Base-by-base conservation (phyloP, 2,797 vertebrate species). In the Schizothorax lantsangensis region DNA sequence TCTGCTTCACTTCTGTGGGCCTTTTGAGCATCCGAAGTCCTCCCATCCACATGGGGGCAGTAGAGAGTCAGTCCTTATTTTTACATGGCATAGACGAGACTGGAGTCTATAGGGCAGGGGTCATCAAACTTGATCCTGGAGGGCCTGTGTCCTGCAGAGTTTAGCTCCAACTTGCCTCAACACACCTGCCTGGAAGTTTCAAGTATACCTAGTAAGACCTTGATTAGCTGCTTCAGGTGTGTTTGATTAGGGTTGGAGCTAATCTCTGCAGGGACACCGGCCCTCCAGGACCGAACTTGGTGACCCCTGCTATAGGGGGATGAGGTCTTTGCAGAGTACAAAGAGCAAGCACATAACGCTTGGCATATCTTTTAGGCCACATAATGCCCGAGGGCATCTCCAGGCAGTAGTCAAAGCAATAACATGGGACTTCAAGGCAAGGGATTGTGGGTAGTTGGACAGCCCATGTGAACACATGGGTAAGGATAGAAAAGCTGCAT, bases 351-450 rank as follows among this genome's bases (percentile, higher is more conserved):
- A 66, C 80, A 77, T 81, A 68, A 47, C 12, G 26, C 85, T 83
- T 75, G 83, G 75, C 84, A 77, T 88, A 80, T 85, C 81, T 88
- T 85, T 84, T 69, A 88, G 86, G 69, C 71, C 84, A 86, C 72
- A 15, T 54, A 57, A 82, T 79, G 49, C 83, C 49, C 78, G 59
- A 78, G 73, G 89, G 81, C 23, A 62, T 85, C 90, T 92, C 91
- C 88, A 89, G 91, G 87, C 80, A 75, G 23, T 30, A 91, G 89
- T 86, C 86, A 88, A 91, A 93, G 93, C 91, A 93, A 92, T 91
- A 92, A 91, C 87, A 62, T 33, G 36, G 54, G 14, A 36, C n/a
- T 85, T 47, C 45, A 69, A 77, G 36, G 64, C 40, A 54, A 71
- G 33, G 49, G 80, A 86, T 66, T 83, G 45, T 64, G 84, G 79